These are phyloP conservation scores for Camponotus floridanus DNA, from an alignment of 1,140 invertebrate species.

Conservation along the genomic window DNA sequence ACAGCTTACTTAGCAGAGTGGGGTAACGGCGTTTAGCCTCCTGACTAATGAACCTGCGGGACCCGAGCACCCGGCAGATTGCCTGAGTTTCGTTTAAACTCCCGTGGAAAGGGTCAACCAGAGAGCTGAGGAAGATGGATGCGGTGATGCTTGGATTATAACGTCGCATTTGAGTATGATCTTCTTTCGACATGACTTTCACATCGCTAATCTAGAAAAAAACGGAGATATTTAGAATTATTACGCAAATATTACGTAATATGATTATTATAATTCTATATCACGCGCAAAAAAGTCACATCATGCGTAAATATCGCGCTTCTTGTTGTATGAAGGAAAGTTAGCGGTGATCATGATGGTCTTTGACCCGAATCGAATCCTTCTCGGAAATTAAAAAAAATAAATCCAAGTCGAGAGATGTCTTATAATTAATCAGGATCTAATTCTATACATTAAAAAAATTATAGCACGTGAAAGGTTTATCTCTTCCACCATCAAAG, in stretches of 20 bases:
- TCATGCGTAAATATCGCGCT: neutral
- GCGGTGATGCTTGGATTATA: constrained; percentile 63
- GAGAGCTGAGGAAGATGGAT: constrained; percentile 77
- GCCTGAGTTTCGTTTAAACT: constrained; percentile 75
- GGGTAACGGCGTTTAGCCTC: constrained; percentile 79
- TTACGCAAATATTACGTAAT: neutral
- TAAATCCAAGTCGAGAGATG: constrained; percentile 29
- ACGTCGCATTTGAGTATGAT: constrained; percentile 31
- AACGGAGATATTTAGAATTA: neutral
- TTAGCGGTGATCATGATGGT: neutral
- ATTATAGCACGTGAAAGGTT: constrained; percentile 41
- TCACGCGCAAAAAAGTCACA: neutral
- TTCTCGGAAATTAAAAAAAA: constrained; percentile 44
- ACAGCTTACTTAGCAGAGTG: constrained; percentile 82
- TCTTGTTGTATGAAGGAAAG: neutral
- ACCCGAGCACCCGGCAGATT: constrained; percentile 74
- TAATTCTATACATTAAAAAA: constrained; percentile 55
- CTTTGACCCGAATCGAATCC: constrained; percentile 52
- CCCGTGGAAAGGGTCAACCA: constrained; percentile 75
- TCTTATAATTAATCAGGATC: constrained; percentile 50
- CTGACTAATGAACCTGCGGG: constrained; percentile 84
- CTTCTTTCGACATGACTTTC: neutral
- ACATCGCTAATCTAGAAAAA: neutral
- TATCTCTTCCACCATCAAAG: constrained; percentile 27
- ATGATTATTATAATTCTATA: neutral